Base-by-base conservation (phyloP, 2,113 vertebrate genomes). In the Epinephelus moara region DNA sequence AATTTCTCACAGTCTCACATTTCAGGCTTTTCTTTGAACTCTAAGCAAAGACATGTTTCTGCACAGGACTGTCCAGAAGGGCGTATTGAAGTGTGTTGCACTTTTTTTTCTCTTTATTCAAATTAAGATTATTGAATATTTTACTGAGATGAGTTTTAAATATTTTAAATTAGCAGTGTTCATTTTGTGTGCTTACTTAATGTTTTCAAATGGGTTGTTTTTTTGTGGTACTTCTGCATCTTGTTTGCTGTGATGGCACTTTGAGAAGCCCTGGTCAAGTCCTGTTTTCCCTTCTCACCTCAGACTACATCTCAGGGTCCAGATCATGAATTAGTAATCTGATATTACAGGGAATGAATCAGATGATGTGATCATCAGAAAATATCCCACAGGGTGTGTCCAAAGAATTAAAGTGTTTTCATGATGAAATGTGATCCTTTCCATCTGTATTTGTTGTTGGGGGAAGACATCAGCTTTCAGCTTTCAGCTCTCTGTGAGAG, bases 231-330 rank as follows among this genome's bases (percentile, higher is more conserved):
- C 42, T 73, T 67, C 4, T 74, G 13, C 17, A 5, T 79, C 42
- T 55, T 23, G 60, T 91, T 85, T 88, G 85, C 78, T 87, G 88
- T 86, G 84, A 87, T 50, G 21, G n/a, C 82, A 84, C 71, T 81
- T 85, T 87, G 67, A 60, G 14, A 83, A 87, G 21, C 49, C 37
- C 64, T 73, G 69, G 73, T 80, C 73, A 62, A 21, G 75, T 81
- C 82, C 30, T 75, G 73, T 40, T 73, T 40, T 73, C 68, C 74
- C n/a, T 62, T 75, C 55, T 61, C 81, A 50, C 23, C 23, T 78
- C 19, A 49, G 45, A 53, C 33, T 30, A 14, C 23, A 57, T 30
- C 61, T 80, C 52, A 55, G 70, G 76, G 52, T 80, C 19, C 72
- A 49, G 27, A n/a, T 75, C 27, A 42, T 78, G 42, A 60, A 78